Evolutionary conservation across 1,140 invertebrate species (phyloP).

Genomic region (Drosophila mojavensis): DNA sequence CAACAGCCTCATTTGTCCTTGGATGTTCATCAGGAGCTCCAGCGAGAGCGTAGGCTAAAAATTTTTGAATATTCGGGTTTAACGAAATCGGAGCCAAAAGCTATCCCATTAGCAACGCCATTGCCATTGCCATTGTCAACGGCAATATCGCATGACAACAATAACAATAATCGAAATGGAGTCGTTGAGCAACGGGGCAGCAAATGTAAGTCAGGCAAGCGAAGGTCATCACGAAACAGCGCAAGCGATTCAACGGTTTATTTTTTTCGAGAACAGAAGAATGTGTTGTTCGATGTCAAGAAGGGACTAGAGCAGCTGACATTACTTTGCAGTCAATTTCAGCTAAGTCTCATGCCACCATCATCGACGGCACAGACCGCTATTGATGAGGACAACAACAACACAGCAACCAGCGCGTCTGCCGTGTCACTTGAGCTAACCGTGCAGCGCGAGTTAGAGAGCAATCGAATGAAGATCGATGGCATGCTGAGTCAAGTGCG

Average conservation of each 20-base stretch:
- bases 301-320: constrained; percentile 55
- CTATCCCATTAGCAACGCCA: constrained; percentile 13
- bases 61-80: constrained; percentile 38
- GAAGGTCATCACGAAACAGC: not conserved
- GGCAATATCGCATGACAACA: constrained; percentile 52
- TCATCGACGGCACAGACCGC: not conserved
- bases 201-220: not conserved
- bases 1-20: constrained; percentile 46
- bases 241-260: constrained; percentile 14
- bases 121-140: constrained; percentile 5
- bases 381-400: not conserved
- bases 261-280: constrained; percentile 64
- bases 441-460: constrained; percentile 48
- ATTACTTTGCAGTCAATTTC: constrained; percentile 53
- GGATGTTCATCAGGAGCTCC: constrained; percentile 1
- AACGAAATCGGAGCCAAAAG: constrained; percentile 20
- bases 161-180: constrained; percentile 53
- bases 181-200: constrained; percentile 15
- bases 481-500: constrained; percentile 52
- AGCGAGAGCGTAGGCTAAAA: constrained; percentile 27
- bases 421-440: constrained; percentile 39
- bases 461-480: constrained; percentile 46
- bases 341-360: constrained; percentile 28
- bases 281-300: constrained; percentile 48
- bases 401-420: not conserved